Evolutionary conservation across 2,797 vertebrate species (phyloP).

Genomic region (Acipenser transmontanus): DNA sequence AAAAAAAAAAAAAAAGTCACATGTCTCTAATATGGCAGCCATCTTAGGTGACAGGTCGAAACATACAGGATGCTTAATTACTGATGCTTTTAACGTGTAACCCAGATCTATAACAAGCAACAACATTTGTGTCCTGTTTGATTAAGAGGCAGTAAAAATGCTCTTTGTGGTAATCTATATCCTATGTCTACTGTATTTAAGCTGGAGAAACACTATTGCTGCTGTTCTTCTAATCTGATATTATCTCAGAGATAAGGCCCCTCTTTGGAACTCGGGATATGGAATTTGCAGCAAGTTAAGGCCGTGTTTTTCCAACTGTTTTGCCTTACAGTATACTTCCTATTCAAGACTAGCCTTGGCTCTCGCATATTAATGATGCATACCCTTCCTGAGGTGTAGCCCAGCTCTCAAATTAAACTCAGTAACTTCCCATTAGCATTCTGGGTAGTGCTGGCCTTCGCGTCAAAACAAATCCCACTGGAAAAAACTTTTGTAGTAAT

Average conservation of each 20-base stretch:
- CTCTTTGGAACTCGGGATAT: slow-evolving; percentile 64
- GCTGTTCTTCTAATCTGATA: slow-evolving; percentile 46
- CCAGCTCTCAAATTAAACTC: slow-evolving; percentile 21
- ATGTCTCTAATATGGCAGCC: too few species aligned
- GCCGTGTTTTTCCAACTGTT: slow-evolving; percentile 55
- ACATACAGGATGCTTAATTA: too few species aligned
- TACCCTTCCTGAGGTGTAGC: slow-evolving; percentile 77
- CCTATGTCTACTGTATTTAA: too few species aligned
- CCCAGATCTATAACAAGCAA: too few species aligned
- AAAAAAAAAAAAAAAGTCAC: too few species aligned
- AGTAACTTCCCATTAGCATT: neutral
- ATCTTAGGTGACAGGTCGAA: too few species aligned
- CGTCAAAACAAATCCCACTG: neutral
- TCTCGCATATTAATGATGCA: slow-evolving; percentile 62
- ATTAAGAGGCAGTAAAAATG: too few species aligned
- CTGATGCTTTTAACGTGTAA: too few species aligned
- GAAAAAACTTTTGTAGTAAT: neutral
- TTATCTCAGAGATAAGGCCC: slow-evolving; percentile 63
- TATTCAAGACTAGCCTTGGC: slow-evolving; percentile 54
- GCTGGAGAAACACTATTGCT: too few species aligned
- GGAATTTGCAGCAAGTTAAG: slow-evolving; percentile 68
- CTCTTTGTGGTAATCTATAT: too few species aligned
- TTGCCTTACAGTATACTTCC: slow-evolving; percentile 48
- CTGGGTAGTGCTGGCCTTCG: slow-evolving; percentile 41
- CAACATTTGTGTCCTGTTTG: too few species aligned